A percentile compares a stretch with the other conserved stretches of the same genome.
phyloP scores from a whole-genome alignment of 2,888 invertebrate species.

The Hydrotaea cyrtoneurina region DNA sequence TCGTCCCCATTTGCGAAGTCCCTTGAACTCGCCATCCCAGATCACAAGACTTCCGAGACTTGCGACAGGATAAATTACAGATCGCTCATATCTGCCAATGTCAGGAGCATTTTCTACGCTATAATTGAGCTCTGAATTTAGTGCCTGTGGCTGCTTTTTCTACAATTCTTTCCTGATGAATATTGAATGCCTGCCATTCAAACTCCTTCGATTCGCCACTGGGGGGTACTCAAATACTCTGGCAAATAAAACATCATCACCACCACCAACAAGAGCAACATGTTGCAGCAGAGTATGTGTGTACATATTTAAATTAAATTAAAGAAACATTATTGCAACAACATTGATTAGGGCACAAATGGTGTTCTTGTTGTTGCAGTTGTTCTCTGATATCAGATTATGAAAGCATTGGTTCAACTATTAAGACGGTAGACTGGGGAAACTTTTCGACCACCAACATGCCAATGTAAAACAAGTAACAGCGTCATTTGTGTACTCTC shows the following conservation, averaged over 20 bases:
- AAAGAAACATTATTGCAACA: constrained; percentile 68
- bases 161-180: no score
- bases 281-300: constrained; percentile 57
- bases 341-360: constrained; percentile 37
- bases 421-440: background rate
- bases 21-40: no score
- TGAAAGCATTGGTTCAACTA: constrained; percentile 55
- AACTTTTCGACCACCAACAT: constrained; percentile 32
- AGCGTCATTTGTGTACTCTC: no score
- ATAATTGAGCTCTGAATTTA: no score
- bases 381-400: constrained; percentile 64
- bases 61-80: no score
- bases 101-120: no score
- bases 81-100: no score
- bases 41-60: no score
- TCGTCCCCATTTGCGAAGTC: no score
- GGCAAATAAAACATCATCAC: background rate
- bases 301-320: constrained; percentile 55
- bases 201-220: background rate
- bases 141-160: no score
- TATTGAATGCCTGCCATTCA: no score
- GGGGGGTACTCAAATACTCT: background rate
- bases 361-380: constrained; percentile 41
- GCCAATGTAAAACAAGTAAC: no score
- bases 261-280: constrained; percentile 3